Percentiles rank a stretch among this genome's conserved stretches.
Evolutionary conservation across 2,113 vertebrate species (phyloP).

Genomic region (Anoura caudifer): DNA sequence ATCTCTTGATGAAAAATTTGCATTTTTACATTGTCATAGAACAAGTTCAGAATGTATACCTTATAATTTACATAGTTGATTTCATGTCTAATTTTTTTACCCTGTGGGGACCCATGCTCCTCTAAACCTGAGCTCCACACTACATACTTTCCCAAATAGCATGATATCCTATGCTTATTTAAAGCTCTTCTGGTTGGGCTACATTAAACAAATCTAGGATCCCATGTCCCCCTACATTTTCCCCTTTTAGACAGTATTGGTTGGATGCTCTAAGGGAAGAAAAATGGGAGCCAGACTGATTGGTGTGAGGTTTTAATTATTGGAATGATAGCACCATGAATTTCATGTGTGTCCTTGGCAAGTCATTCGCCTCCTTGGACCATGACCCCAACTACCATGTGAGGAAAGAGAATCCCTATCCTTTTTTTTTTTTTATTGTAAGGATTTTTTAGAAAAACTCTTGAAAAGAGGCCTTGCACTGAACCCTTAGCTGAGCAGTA

Average conservation of each 20-base stretch:
- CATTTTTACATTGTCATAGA: neutral
- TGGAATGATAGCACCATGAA: neutral
- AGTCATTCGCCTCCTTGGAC: neutral
- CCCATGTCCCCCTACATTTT: accelerated
- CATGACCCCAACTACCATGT: neutral
- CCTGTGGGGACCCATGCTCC: neutral
- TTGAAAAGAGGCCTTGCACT: neutral
- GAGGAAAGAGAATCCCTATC: neutral
- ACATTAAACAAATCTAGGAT: neutral
- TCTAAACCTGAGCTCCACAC: neutral
- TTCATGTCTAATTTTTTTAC: neutral
- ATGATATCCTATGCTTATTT: neutral
- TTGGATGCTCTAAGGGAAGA: neutral
- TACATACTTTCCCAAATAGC: neutral
- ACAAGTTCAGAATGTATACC: neutral
- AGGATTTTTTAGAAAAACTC: neutral
- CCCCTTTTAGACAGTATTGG: neutral
- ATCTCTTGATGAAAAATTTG: neutral
- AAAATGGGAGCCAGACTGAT: neutral
- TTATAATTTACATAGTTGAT: neutral
- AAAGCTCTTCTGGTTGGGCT: neutral
- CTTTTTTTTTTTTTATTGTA: neutral
- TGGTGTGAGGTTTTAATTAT: neutral
- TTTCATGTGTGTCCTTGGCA: neutral
- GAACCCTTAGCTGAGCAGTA: neutral